A percentile compares a stretch with the other conserved stretches of the same genome.
Conservation (phyloP, 2,888 invertebrate species). For the Geotrupes spiniger region DNA sequence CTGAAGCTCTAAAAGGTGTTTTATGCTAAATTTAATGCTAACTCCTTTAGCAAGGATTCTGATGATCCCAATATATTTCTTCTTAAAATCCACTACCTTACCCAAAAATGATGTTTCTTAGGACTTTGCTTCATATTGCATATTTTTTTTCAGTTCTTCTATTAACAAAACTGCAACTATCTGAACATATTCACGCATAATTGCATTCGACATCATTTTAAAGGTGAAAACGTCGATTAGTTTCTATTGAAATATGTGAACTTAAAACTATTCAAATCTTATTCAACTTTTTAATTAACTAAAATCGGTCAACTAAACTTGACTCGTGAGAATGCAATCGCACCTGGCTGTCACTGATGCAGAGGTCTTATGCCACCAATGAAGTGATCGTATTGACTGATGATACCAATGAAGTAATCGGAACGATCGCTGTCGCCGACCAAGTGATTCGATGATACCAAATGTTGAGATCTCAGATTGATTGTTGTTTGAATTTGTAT, state of each 20-base stretch:
- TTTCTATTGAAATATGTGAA: conserved; percentile 11
- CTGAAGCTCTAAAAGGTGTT: conserved; percentile 9
- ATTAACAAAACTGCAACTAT: conserved; percentile 10
- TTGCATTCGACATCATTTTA: conserved; percentile 8
- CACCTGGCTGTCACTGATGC: too few species aligned
- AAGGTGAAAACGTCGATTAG: conserved; percentile 9
- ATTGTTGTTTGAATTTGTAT: too few species aligned
- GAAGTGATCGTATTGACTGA: too few species aligned
- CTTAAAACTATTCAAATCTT: conserved; percentile 9
- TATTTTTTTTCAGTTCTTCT: conserved; percentile 1
- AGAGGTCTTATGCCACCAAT: too few species aligned
- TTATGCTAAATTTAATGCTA: conserved; percentile 26
- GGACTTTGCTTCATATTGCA: conserved; percentile 4
- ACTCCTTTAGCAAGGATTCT: conserved; percentile 29
- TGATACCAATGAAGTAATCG: too few species aligned
- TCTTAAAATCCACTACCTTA: conserved; percentile 29
- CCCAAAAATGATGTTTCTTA: conserved; percentile 25
- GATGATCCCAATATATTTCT: conserved; percentile 31
- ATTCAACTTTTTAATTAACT: conserved; percentile 20
- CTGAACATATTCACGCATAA: conserved; percentile 1
- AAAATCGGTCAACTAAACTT: conserved; percentile 19
- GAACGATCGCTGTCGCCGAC: too few species aligned
- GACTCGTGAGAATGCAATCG: conserved; percentile 18
- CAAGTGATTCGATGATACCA: too few species aligned
- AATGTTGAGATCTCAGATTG: too few species aligned